phyloP scores from a whole-genome alignment of 2,797 vertebrate species.

The Darevskia nairensis region DNA sequence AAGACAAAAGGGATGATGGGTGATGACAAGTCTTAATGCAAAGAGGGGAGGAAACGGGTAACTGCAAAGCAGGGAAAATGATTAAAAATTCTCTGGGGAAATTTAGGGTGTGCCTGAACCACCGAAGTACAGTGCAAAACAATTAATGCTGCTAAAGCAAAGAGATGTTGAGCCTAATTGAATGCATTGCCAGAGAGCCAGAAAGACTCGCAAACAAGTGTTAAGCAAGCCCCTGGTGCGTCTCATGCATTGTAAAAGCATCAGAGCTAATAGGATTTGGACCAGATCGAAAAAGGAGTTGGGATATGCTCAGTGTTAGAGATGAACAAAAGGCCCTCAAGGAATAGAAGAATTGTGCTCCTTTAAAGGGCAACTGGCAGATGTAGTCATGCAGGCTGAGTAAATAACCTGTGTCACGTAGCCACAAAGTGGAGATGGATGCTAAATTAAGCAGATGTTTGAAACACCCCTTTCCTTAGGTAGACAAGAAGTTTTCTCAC shows the following conservation, averaged over 20 bases:
- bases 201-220: slow-evolving; percentile 25
- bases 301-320: not conserved
- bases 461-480: fast-evolving
- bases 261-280: slow-evolving; percentile 47
- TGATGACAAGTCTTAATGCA: not conserved
- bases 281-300: slow-evolving; percentile 29
- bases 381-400: not conserved
- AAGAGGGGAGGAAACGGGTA: not conserved
- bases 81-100: slow-evolving; percentile 50
- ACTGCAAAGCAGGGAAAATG: slow-evolving; percentile 20
- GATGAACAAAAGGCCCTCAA: not conserved
- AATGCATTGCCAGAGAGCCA: slow-evolving; percentile 28
- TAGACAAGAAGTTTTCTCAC: fast-evolving
- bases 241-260: slow-evolving; percentile 37
- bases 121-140: fast-evolving
- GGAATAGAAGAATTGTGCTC: not conserved
- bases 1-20: not conserved
- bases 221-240: slow-evolving; percentile 32
- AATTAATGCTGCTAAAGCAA: slow-evolving; percentile 39
- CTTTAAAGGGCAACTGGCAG: slow-evolving; percentile 5
- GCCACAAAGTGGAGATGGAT: not conserved
- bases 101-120: slow-evolving; percentile 4
- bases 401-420: not conserved
- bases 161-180: slow-evolving; percentile 58
- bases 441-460: not conserved